Conservation (phyloP, 2,113 vertebrate species). For the Ploceus nigricollis region DNA sequence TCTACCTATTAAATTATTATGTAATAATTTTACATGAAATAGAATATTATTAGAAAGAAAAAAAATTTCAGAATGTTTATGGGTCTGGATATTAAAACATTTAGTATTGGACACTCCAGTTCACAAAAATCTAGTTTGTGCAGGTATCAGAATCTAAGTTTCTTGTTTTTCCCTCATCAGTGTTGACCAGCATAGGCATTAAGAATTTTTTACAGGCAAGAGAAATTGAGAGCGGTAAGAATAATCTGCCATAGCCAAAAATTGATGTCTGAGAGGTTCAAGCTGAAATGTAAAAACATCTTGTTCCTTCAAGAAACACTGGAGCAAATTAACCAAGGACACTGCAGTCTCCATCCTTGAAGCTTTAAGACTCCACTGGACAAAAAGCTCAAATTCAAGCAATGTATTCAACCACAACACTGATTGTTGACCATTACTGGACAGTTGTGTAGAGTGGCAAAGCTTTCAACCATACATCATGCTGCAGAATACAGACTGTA, state of each 20-base stretch:
- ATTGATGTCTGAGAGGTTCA: not conserved
- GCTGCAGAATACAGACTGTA: not conserved
- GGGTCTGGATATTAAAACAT: not conserved
- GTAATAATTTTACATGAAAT: not conserved
- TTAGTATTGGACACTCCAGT: not conserved
- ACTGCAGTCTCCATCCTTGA: not conserved
- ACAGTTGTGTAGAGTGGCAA: not conserved
- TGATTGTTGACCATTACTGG: not conserved
- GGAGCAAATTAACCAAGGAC: not conserved
- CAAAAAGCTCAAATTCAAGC: not conserved
- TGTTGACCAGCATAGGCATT: rapidly evolving
- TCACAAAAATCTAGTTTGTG: not conserved
- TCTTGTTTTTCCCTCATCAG: not conserved
- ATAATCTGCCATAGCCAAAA: not conserved
- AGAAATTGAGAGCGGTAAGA: not conserved
- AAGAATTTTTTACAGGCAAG: not conserved
- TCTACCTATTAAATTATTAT: not conserved
- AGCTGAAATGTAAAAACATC: not conserved
- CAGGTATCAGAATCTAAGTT: not conserved
- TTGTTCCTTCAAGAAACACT: not conserved
- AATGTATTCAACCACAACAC: not conserved
- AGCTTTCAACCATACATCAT: not conserved
- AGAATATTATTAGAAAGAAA: not conserved
- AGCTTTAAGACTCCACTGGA: not conserved
- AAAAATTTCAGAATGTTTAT: not conserved